Conservation (phyloP, 2,113 vertebrate species). For the Dicaeum eximium region DNA sequence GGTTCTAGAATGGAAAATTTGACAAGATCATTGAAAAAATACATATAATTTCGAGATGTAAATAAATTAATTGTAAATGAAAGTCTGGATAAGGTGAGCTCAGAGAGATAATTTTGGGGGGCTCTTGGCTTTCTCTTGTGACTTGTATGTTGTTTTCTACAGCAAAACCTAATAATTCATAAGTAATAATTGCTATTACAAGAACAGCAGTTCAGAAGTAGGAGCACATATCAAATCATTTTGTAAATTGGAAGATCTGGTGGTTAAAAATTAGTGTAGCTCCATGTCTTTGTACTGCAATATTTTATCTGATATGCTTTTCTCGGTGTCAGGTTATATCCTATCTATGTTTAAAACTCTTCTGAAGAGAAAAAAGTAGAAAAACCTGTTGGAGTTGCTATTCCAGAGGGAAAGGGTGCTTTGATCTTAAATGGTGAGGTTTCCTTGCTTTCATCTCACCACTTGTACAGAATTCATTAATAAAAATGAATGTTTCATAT, state of each 20-base stretch:
- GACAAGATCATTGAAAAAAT: not conserved
- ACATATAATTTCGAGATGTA: not conserved
- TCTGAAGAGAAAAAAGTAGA: not conserved
- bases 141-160: not conserved
- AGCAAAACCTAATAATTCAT: not conserved
- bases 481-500: not conserved
- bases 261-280: not conserved
- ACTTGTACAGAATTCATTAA: not conserved
- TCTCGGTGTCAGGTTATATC: not conserved
- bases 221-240: not conserved
- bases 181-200: not conserved
- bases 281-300: not conserved
- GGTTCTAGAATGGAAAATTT: not conserved
- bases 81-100: not conserved
- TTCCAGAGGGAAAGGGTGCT: not conserved
- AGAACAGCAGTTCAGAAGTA: not conserved
- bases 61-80: not conserved
- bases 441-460: not conserved
- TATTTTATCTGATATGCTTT: not conserved
- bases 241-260: not conserved
- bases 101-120: not conserved
- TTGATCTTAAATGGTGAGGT: constrained; percentile 7
- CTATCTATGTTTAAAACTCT: not conserved
- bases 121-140: not conserved
- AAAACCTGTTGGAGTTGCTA: constrained; percentile 35